Evolutionary conservation across 2,797 vertebrate genomes (phyloP).

Genomic region (Chanos chanos): DNA sequence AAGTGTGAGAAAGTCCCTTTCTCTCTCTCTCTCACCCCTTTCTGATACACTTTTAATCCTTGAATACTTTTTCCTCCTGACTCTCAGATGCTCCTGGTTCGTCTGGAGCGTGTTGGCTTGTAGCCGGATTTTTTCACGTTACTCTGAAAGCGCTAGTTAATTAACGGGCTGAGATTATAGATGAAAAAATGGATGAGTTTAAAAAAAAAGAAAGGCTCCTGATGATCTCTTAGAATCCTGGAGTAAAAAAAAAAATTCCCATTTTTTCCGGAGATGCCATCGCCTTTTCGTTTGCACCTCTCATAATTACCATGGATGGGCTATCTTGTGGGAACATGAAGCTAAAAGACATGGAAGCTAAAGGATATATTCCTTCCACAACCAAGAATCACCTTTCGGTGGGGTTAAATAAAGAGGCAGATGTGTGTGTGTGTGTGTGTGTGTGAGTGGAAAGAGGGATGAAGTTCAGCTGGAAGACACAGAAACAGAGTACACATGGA

Average conservation of each 20-base stretch:
- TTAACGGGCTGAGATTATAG: slow-evolving; percentile 42
- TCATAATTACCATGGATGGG: slow-evolving; percentile 38
- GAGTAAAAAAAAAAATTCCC: slow-evolving; percentile 35
- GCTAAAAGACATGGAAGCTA: slow-evolving; percentile 28
- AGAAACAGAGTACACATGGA: neutral
- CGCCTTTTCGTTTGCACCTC: slow-evolving; percentile 37
- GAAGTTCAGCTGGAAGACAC: slow-evolving; percentile 8
- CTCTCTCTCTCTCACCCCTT: slow-evolving; percentile 2
- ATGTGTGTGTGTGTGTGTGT: neutral
- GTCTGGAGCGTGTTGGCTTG: slow-evolving; percentile 23
- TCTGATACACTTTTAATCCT: slow-evolving; percentile 16
- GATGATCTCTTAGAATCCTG: slow-evolving; percentile 39
- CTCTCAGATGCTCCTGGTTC: slow-evolving; percentile 19
- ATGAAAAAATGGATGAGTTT: too few relatives aligned
- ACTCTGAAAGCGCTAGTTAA: slow-evolving; percentile 34
- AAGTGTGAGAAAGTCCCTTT: too few relatives aligned
- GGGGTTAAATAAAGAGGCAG: slow-evolving; percentile 35
- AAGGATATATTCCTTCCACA: slow-evolving; percentile 21
- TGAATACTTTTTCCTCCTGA: slow-evolving; percentile 15
- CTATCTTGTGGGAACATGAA: slow-evolving; percentile 15
- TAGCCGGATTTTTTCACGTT: slow-evolving; percentile 27
- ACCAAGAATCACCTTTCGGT: slow-evolving; percentile 16
- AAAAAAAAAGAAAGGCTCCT: slow-evolving; percentile 43
- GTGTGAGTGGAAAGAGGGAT: neutral
- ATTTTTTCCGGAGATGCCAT: slow-evolving; percentile 35